Evolutionary conservation across 2,797 vertebrate genomes (phyloP).

Genomic region (Thripadectes ignobilis): DNA sequence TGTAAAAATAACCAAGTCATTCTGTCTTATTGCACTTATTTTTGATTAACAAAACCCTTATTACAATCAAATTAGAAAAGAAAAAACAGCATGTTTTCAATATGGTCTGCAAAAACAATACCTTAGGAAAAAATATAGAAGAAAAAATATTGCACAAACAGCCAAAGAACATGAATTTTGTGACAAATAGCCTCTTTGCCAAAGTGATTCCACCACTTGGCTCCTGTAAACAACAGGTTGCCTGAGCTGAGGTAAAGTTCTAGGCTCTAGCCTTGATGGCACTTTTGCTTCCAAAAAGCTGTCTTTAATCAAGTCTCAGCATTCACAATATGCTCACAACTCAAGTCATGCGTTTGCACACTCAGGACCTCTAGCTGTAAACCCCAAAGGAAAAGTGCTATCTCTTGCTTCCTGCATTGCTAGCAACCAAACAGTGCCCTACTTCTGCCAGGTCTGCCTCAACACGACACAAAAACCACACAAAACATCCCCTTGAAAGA

Average conservation of each 20-base stretch:
- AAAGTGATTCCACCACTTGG: slow-evolving; percentile 51
- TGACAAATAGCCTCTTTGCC: slow-evolving; percentile 62
- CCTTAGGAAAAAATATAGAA: slow-evolving; percentile 48
- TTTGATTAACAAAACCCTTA: slow-evolving; percentile 75
- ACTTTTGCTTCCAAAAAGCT: background rate
- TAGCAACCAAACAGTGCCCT: background rate
- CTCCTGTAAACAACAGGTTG: slow-evolving; percentile 53
- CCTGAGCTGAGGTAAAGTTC: background rate
- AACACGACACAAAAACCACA: background rate
- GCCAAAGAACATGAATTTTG: slow-evolving; percentile 58
- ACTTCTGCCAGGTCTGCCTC: background rate
- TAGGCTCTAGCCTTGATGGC: background rate
- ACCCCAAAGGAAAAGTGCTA: background rate
- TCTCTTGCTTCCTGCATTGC: background rate
- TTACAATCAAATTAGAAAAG: slow-evolving; percentile 67
- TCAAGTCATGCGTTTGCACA: background rate
- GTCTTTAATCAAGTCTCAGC: background rate
- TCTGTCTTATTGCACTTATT: slow-evolving; percentile 74
- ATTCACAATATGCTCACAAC: background rate
- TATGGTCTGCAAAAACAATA: slow-evolving; percentile 69
- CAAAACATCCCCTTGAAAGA: background rate
- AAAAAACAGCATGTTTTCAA: slow-evolving; percentile 67
- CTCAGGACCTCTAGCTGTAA: background rate
- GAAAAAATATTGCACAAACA: slow-evolving; percentile 63
- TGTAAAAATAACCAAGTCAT: slow-evolving; percentile 94